These are phyloP conservation scores for Sebastes fasciatus DNA, from an alignment of 2,113 vertebrate species.

Conservation along the genomic window DNA sequence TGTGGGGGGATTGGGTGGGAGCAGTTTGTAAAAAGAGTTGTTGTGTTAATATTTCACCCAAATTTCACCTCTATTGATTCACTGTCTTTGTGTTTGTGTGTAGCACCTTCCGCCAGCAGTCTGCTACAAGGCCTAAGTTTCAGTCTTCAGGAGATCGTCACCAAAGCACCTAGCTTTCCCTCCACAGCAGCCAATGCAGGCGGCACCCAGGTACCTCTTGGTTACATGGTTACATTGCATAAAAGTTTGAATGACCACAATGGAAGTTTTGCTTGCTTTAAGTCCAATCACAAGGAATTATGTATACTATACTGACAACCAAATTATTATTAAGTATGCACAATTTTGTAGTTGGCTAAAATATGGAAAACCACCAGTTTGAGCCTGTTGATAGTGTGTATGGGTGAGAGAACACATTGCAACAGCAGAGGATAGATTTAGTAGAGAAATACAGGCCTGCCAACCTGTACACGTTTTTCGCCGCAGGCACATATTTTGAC, in stretches of 20 bases:
- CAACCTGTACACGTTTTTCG: too few relatives aligned
- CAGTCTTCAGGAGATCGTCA: slow-evolving; percentile 96
- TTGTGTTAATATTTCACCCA: slow-evolving; percentile 2
- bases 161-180: slow-evolving; percentile 88
- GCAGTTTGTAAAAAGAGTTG: background rate
- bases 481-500: too few relatives aligned
- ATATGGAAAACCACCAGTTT: too few relatives aligned
- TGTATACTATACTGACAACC: background rate
- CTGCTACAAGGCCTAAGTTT: slow-evolving; percentile 97
- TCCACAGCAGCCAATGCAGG: slow-evolving; percentile 83
- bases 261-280: background rate
- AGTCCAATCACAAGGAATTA: background rate
- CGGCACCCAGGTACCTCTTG: slow-evolving; percentile 74
- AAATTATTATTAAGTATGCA: background rate
- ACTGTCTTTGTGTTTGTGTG: slow-evolving; percentile 41
- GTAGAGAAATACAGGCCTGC: too few relatives aligned
- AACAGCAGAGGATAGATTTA: too few relatives aligned
- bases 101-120: slow-evolving; percentile 95
- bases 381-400: too few relatives aligned
- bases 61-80: slow-evolving; percentile 11
- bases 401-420: too few relatives aligned
- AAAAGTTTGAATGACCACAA: background rate
- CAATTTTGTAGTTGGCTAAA: background rate
- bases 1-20: background rate
- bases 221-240: background rate